A percentile compares a stretch with the other conserved stretches of the same genome.
These are phyloP conservation scores for Steromphala cineraria DNA, from an alignment of 2,888 invertebrate species.

Conservation along the genomic window DNA sequence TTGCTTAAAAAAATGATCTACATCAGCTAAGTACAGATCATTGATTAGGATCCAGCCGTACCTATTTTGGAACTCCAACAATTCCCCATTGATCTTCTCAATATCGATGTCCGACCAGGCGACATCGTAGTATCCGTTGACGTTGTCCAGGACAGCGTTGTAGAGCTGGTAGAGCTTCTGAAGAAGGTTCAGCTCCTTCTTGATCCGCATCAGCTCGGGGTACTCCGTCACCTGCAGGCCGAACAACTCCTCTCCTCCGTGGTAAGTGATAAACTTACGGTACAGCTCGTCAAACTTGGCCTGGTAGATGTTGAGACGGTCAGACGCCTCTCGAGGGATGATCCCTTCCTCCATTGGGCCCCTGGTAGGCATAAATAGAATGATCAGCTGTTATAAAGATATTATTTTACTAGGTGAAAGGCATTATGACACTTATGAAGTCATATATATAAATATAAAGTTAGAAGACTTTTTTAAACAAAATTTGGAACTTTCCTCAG, in stretches of 20 bases:
- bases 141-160: conserved; percentile 96
- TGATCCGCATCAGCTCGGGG: conserved; percentile 91
- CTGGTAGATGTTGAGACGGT: conserved; percentile 85
- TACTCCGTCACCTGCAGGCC: conserved; percentile 94
- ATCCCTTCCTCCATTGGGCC: conserved; percentile 96
- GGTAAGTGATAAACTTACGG: conserved; percentile 94
- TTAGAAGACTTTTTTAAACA: too few species aligned
- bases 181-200: conserved; percentile 94
- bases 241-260: conserved; percentile 95
- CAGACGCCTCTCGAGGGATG: conserved; percentile 94
- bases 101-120: conserved; percentile 97
- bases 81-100: conserved; percentile 96
- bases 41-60: conserved; percentile 63
- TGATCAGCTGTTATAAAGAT: too few species aligned
- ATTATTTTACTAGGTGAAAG: too few species aligned
- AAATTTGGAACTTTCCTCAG: too few species aligned
- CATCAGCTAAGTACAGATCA: too few species aligned
- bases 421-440: too few species aligned
- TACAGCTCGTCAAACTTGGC: conserved; percentile 96
- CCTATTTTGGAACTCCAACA: conserved; percentile 97
- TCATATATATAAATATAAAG: too few species aligned
- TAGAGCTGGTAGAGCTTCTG: conserved; percentile 97
- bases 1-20: too few species aligned
- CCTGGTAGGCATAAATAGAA: conserved; percentile 68
- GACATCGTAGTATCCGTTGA: conserved; percentile 97